phyloP scores from a whole-genome alignment of 2,797 vertebrate genomes.

The Parauchenoglanis punctatus region DNA sequence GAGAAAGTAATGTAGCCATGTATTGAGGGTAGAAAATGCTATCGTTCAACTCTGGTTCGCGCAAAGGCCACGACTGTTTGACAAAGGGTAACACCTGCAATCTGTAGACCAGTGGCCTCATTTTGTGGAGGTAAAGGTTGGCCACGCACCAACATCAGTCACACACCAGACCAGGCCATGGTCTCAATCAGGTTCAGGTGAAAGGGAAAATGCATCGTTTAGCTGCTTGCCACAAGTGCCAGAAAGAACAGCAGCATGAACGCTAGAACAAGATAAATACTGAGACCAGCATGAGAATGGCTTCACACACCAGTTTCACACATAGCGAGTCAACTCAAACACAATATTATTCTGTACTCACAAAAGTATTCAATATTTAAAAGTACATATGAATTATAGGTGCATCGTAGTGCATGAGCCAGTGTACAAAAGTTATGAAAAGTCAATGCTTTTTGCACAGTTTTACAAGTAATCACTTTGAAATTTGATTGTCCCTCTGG shows the following conservation, averaged over 20 bases:
- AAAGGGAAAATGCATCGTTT: constrained; percentile 54
- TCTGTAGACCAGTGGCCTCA: constrained; percentile 75
- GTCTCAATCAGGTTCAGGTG: constrained; percentile 55
- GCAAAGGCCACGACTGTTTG: constrained; percentile 64
- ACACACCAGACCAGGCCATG: constrained; percentile 50
- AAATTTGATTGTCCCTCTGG: neutral
- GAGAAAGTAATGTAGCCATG: constrained; percentile 58
- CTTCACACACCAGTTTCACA: neutral
- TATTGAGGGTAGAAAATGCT: constrained; percentile 67
- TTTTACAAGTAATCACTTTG: neutral
- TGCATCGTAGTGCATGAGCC: neutral
- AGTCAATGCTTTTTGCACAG: neutral
- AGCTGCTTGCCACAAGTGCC: constrained; percentile 38
- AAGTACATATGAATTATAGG: neutral
- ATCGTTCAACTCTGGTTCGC: constrained; percentile 67
- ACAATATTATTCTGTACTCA: neutral
- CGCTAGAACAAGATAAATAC: neutral
- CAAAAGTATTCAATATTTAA: neutral
- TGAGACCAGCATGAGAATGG: neutral
- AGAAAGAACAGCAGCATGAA: constrained; percentile 14
- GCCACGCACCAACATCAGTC: constrained; percentile 63
- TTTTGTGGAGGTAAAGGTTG: constrained; percentile 72
- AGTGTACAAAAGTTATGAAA: neutral
- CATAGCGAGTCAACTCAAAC: neutral
- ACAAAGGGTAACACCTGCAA: constrained; percentile 75